phyloP scores from a whole-genome alignment of 2,888 invertebrate genomes.

The Tubulanus polymorphus region DNA sequence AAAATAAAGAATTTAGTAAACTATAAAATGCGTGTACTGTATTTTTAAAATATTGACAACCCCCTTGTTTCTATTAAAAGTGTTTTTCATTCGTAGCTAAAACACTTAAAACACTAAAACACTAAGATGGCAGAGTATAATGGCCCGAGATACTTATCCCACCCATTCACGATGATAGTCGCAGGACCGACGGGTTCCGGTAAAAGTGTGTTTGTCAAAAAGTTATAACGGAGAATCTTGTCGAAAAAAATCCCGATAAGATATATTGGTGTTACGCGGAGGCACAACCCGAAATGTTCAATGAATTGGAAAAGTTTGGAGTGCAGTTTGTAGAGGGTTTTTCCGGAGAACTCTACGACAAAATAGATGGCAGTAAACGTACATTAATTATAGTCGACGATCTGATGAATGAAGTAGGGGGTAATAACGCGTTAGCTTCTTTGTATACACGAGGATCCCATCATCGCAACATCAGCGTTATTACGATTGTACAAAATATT shows the following conservation, averaged over 20 bases:
- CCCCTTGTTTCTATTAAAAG: no score
- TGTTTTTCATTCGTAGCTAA: no score
- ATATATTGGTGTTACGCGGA: slow-evolving; percentile 8
- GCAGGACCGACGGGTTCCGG: slow-evolving; percentile 11
- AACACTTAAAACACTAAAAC: no score
- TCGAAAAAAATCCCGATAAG: background rate
- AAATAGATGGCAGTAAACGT: background rate
- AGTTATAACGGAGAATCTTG: no score
- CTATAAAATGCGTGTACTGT: no score
- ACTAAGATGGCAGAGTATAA: no score
- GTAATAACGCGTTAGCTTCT: background rate
- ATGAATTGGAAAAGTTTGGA: background rate
- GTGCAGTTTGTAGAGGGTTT: slow-evolving; percentile 8
- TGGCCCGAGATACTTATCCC: no score
- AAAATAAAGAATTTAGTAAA: no score
- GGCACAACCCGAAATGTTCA: slow-evolving; percentile 4
- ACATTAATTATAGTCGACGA: background rate
- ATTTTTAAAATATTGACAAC: no score
- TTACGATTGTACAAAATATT: background rate
- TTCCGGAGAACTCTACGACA: background rate
- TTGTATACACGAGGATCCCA: slow-evolving; percentile 1
- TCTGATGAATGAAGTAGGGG: background rate
- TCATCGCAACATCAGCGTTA: background rate
- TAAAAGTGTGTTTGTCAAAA: slow-evolving; percentile 11
- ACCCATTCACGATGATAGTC: background rate